A percentile compares a stretch with the other conserved stretches of the same genome.
Evolutionary conservation across 1,140 invertebrate genomes (phyloP).

Genomic region (Meteorus sp.): DNA sequence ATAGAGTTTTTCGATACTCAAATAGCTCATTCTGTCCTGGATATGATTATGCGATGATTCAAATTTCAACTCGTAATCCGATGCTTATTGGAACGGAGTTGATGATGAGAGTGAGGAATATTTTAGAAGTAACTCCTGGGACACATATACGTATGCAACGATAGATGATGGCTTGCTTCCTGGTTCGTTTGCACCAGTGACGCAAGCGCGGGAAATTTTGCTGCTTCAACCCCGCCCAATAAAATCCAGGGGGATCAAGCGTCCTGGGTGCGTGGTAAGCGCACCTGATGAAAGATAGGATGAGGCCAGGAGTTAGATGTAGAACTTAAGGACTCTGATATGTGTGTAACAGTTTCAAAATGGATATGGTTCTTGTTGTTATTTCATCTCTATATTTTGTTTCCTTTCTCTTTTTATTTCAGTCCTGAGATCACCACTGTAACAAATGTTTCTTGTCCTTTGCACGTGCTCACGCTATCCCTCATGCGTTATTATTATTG

Average conservation of each 20-base stretch:
- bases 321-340: no score
- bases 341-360: no score
- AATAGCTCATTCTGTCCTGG: not conserved
- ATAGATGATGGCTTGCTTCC: not conserved
- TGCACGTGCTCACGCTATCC: no score
- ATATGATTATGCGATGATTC: not conserved
- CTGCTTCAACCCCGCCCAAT: slow-evolving; percentile 11
- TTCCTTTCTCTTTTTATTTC: no score
- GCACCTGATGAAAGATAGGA: not conserved
- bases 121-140: slow-evolving; percentile 5
- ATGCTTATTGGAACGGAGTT: no score
- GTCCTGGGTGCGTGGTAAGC: slow-evolving; percentile 1
- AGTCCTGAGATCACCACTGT: no score
- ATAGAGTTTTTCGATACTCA: not conserved
- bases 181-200: slow-evolving; percentile 1
- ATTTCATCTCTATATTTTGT: no score
- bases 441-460: no score
- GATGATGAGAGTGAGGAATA: not conserved
- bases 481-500: no score
- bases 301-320: no score
- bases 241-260: not conserved
- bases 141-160: not conserved
- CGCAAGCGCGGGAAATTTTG: slow-evolving; percentile 6
- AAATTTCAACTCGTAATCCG: no score
- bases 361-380: no score